These are phyloP conservation scores for Cossypha caffra DNA, from an alignment of 2,797 vertebrate species.

Conservation along the genomic window DNA sequence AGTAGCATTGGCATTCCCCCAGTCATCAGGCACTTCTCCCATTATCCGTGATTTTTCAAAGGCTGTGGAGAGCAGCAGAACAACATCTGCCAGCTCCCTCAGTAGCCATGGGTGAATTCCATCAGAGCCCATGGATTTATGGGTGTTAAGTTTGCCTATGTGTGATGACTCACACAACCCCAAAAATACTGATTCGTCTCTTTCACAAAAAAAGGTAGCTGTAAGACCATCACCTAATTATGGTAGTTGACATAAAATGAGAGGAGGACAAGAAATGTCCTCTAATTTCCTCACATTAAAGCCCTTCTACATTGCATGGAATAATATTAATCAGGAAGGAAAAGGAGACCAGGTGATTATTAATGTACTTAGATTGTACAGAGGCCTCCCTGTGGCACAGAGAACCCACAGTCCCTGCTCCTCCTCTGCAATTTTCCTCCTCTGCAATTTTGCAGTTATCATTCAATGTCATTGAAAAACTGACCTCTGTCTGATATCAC, in stretches of 20 bases:
- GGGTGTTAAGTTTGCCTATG: neutral
- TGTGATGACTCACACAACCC: neutral
- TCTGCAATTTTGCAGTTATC: neutral
- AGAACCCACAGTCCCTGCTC: neutral
- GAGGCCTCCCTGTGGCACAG: neutral
- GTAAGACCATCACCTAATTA: neutral
- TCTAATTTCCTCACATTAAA: neutral
- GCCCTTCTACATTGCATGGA: neutral
- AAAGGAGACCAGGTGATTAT: neutral
- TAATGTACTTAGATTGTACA: neutral
- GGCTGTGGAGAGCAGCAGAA: neutral
- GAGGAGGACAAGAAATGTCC: neutral
- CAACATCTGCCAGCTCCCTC: neutral
- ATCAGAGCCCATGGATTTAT: neutral
- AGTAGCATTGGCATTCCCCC: neutral
- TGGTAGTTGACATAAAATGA: neutral
- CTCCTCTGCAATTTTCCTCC: neutral
- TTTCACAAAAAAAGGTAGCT: neutral
- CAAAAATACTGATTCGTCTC: neutral
- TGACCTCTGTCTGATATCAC: neutral
- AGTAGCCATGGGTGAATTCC: neutral
- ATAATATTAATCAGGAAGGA: neutral
- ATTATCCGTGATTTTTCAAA: neutral
- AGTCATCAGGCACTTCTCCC: neutral
- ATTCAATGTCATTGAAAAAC: neutral